These are phyloP conservation scores for Eurytoma californica DNA, from an alignment of 2,888 invertebrate species.

Conservation along the genomic window DNA sequence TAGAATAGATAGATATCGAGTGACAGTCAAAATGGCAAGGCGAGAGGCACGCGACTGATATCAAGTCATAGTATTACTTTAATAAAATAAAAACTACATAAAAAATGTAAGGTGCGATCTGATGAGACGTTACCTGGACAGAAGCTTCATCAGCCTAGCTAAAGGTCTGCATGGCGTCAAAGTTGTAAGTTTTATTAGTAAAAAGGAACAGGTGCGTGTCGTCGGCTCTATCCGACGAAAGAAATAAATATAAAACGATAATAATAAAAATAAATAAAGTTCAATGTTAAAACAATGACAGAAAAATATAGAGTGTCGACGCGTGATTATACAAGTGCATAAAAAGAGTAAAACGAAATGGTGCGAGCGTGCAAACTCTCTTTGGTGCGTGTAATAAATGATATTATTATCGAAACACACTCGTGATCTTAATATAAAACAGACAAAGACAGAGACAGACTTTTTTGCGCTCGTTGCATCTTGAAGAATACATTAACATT, in stretches of 20 bases:
- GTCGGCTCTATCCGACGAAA: slow-evolving; percentile 51
- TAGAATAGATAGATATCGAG: slow-evolving; percentile 25
- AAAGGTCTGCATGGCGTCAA: slow-evolving; percentile 83
- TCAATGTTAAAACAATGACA: slow-evolving; percentile 49
- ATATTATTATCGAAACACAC: slow-evolving; percentile 50
- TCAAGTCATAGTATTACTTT: slow-evolving; percentile 35
- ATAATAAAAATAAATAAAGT: slow-evolving; percentile 6
- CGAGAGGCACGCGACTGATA: slow-evolving; percentile 46
- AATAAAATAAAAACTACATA: slow-evolving; percentile 58
- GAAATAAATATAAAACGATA: slow-evolving; percentile 43
- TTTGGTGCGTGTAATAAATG: slow-evolving; percentile 53
- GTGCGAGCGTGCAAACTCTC: slow-evolving; percentile 57
- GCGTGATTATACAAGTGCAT: slow-evolving; percentile 56
- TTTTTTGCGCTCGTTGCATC: slow-evolving; percentile 52
- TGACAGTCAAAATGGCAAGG: slow-evolving; percentile 54
- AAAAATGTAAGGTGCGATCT: slow-evolving; percentile 73
- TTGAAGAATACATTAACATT: slow-evolving; percentile 50
- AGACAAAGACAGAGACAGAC: slow-evolving; percentile 61
- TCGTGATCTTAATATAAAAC: slow-evolving; percentile 55
- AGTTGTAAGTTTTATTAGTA: slow-evolving; percentile 68
- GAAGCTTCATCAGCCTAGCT: slow-evolving; percentile 93
- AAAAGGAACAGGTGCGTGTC: slow-evolving; percentile 69
- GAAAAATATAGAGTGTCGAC: slow-evolving; percentile 55
- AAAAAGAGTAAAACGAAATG: slow-evolving; percentile 48
- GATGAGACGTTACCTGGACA: slow-evolving; percentile 88